Conservation (phyloP, 2,797 vertebrate species). For the Peromyscus attwateri region DNA sequence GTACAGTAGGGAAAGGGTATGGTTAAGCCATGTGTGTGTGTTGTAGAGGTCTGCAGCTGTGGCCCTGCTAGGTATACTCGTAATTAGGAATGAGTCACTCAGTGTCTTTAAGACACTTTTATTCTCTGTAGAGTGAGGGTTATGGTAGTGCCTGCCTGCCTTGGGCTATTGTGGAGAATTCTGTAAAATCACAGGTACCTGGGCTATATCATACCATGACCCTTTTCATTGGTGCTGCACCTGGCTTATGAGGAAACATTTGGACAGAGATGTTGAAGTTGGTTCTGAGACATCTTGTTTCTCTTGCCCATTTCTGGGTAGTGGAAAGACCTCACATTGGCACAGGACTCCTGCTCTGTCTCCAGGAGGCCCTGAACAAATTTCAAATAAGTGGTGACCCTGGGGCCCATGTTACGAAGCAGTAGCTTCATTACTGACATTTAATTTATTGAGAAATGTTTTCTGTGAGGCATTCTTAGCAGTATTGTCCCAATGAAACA, state of each 20-base stretch:
- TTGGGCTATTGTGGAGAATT: slow-evolving; percentile 17
- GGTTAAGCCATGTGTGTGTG: background rate
- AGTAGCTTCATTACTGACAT: background rate
- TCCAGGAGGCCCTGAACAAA: background rate
- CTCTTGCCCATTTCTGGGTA: background rate
- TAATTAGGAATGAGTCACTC: background rate
- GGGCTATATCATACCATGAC: background rate
- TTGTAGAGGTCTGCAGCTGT: background rate
- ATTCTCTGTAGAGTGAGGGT: slow-evolving; percentile 9
- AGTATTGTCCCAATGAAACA: background rate
- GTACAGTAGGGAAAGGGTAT: background rate
- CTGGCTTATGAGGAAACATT: background rate
- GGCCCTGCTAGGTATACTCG: background rate
- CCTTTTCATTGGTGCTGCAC: background rate
- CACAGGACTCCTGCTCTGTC: background rate
- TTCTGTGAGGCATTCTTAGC: background rate
- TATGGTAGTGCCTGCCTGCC: background rate
- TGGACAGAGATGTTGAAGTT: background rate
- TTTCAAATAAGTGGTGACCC: background rate
- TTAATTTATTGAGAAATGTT: slow-evolving; percentile 38
- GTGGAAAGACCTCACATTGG: background rate
- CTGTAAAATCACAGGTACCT: background rate
- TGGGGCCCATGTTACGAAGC: background rate
- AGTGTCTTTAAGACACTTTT: slow-evolving; percentile 14
- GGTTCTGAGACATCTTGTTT: background rate